Conservation (phyloP, 2,113 vertebrate species). For the Balaeniceps rex region DNA sequence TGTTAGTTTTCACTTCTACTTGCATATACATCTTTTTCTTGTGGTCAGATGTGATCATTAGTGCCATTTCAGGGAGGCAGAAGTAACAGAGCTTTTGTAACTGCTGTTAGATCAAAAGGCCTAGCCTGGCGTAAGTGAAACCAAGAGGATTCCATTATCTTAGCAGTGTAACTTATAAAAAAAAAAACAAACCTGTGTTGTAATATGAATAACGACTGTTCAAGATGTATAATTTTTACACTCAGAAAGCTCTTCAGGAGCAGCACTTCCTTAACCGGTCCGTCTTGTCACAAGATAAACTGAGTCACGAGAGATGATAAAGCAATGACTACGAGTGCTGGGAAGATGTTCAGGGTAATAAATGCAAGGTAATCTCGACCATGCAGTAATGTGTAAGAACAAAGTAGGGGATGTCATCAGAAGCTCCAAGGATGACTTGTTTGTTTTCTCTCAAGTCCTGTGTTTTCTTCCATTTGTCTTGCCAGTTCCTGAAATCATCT, state of each 20-base stretch:
- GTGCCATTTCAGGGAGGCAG: neutral
- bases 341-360: neutral
- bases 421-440: neutral
- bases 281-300: neutral
- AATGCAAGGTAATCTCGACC: neutral
- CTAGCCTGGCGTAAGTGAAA: neutral
- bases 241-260: neutral
- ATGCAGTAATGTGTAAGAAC: neutral
- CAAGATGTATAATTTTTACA: neutral
- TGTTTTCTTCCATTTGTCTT: neutral
- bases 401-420: neutral
- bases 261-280: neutral
- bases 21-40: neutral
- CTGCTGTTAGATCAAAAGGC: neutral
- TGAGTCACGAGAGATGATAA: neutral
- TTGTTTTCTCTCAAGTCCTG: neutral
- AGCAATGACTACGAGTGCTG: fast-evolving
- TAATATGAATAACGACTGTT: neutral
- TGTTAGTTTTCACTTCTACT: neutral
- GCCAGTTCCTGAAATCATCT: neutral
- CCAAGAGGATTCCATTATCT: neutral
- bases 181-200: neutral
- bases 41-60: neutral
- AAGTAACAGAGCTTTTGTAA: neutral
- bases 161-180: neutral